These are phyloP conservation scores for Apamea sordens DNA, from an alignment of 2,888 invertebrate species.

Conservation along the genomic window DNA sequence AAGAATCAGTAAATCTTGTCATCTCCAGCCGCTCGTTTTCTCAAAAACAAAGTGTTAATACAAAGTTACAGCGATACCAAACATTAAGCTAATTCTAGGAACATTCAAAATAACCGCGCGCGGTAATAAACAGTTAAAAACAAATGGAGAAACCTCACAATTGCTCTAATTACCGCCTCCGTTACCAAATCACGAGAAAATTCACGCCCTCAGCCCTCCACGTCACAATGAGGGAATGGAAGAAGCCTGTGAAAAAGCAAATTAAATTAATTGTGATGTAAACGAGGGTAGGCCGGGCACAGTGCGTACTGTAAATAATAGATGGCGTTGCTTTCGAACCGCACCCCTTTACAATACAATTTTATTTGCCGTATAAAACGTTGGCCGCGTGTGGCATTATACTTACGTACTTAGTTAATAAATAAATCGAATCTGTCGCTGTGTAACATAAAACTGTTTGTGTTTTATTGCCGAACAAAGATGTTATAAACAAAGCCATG, in stretches of 20 bases:
- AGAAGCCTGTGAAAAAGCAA: constrained; percentile 90
- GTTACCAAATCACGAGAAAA: constrained; percentile 89
- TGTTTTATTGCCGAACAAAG: constrained; percentile 65
- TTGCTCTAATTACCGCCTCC: constrained; percentile 87
- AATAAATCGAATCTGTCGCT: constrained; percentile 73
- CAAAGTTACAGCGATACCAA: constrained; percentile 68
- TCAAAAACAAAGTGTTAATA: constrained; percentile 62
- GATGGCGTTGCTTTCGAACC: constrained; percentile 79
- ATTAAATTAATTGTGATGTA: constrained; percentile 90
- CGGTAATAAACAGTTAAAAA: constrained; percentile 86
- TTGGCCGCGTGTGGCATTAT: constrained; percentile 66
- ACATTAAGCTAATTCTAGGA: constrained; percentile 75
- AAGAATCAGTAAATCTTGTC: constrained; percentile 27
- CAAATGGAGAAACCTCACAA: constrained; percentile 87
- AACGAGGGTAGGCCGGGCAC: constrained; percentile 86
- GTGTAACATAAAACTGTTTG: constrained; percentile 68
- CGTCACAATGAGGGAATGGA: constrained; percentile 87
- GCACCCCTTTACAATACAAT: constrained; percentile 81
- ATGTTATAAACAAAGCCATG: constrained; percentile 53
- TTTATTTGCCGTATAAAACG: constrained; percentile 75
- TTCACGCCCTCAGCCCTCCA: constrained; percentile 87
- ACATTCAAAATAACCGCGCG: constrained; percentile 78
- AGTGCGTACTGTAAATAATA: constrained; percentile 85
- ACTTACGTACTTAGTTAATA: constrained; percentile 70
- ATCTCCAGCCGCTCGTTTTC: constrained; percentile 33